A percentile compares a stretch with the other conserved stretches of the same genome.
phyloP scores from a whole-genome alignment of 2,113 vertebrate genomes.

The Sialia sialis region DNA sequence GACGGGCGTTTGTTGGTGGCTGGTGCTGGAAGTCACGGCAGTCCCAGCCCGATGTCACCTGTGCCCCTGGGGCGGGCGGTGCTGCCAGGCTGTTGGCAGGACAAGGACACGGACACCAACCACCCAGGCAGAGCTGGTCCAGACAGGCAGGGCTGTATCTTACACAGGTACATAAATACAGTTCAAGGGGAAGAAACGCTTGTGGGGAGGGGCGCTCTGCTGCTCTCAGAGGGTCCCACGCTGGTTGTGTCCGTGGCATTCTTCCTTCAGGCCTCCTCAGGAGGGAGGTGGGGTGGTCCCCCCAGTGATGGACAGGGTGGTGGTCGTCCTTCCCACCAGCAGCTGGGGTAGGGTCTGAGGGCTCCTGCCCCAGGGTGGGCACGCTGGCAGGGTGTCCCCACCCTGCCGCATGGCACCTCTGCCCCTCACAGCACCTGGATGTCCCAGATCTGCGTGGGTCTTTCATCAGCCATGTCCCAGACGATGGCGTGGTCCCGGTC shows the following conservation, averaged over 20 bases:
- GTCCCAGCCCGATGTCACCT: fast-evolving
- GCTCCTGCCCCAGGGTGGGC: fast-evolving
- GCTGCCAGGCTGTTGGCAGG: background rate
- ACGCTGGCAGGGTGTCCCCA: fast-evolving
- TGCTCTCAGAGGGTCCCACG: fast-evolving
- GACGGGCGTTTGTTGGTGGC: fast-evolving
- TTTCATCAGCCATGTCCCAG: slow-evolving; percentile 74
- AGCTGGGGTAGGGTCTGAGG: background rate
- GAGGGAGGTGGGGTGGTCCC: background rate
- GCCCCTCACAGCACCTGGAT: slow-evolving; percentile 76
- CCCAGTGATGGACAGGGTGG: fast-evolving
- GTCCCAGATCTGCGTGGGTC: slow-evolving; percentile 84
- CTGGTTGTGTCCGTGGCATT: fast-evolving
- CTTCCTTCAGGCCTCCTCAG: fast-evolving
- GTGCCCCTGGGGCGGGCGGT: background rate
- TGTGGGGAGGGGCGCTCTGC: background rate
- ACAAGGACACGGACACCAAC: background rate
- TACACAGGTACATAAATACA: slow-evolving; percentile 59
- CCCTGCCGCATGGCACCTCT: background rate
- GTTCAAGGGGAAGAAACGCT: background rate
- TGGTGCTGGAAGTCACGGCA: background rate
- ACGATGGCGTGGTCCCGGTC: slow-evolving; percentile 87
- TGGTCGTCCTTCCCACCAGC: background rate
- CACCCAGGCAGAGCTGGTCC: background rate
- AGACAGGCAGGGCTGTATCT: background rate